Base-by-base conservation (phyloP, 2,888 invertebrate species). In the Drosophila anceps region DNA sequence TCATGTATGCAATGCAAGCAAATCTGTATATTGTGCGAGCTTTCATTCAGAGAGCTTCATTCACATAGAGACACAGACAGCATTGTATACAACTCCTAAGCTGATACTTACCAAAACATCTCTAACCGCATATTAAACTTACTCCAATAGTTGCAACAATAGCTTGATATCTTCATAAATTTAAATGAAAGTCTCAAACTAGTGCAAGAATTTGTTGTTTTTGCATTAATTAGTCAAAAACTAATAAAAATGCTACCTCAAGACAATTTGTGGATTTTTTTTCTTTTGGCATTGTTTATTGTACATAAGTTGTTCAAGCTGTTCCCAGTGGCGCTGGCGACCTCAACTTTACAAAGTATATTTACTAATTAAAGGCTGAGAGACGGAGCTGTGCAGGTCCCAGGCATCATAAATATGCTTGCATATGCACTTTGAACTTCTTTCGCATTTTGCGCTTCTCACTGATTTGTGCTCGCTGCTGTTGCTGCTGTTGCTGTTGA, bases 341-440 rank as follows among this genome's bases (percentile, higher is more conserved):
- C 31, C 57, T 9, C 27, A 69, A 63, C 20, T 31, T 67, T 51
- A 46, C 69, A 62, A 76, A 80, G 80, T 69, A 50, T 70, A 44
- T 61, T 51, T 70, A 64, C 75, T 85, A 88, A 88, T 84, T 86
- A 86, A 83, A 78, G 67, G 66, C 67, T 50, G 39, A 51, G 60
- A 31, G 62, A 41, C 65, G 60, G 59, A 24, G 35, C 48, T 48
- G 60, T 53, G 58, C 59, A 51, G 54, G 57, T 70, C 65, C 51
- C 67, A 43, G 41, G 35, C 58, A 79, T 63, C 70, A 74, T 79
- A 70, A 77, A 79, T 64, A 64, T 64, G 39, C 67, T 70, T 68
- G 70, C 50, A 27, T 64, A 70, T 68, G 77, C 70, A 78, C 77
- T 79, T 78, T 78, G 79, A 79, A 69, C 55, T 59, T 35, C 24